Percentiles rank a stretch among this genome's conserved stretches.
These are phyloP conservation scores for Acromyrmex heyeri DNA, from an alignment of 1,140 invertebrate genomes.

Conservation along the genomic window DNA sequence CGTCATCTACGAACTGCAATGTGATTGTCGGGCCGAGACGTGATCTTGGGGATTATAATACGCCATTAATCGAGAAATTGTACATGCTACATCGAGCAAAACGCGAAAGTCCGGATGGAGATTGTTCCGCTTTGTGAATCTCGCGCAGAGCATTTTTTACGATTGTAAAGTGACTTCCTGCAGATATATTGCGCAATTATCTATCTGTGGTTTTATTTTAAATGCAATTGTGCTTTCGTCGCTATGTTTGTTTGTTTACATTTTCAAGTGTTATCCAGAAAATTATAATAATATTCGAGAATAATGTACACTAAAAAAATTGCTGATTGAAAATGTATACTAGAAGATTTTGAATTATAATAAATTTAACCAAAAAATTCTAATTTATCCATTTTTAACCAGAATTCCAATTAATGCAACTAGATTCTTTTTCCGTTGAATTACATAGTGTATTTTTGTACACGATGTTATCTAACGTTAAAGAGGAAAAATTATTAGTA, in stretches of 20 bases:
- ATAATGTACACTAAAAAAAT: neutral
- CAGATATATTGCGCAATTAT: neutral
- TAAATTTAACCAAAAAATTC: too few species aligned
- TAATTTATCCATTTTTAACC: too few species aligned
- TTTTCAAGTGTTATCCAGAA: neutral
- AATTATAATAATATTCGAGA: neutral
- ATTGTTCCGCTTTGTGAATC: neutral
- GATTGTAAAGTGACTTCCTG: constrained; percentile 16
- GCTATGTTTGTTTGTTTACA: neutral
- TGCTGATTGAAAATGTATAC: too few species aligned
- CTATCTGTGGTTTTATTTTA: neutral
- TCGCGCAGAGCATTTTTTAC: neutral
- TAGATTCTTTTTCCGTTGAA: too few species aligned
- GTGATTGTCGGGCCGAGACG: neutral
- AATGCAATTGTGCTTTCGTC: neutral
- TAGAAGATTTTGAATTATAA: too few species aligned
- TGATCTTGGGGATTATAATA: neutral
- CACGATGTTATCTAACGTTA: neutral
- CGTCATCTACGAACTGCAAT: neutral
- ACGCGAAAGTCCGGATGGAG: neutral
- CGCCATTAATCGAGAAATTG: constrained; percentile 45
- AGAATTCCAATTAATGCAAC: too few species aligned
- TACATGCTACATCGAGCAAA: constrained; percentile 1
- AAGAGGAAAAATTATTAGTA: neutral
- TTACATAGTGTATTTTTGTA: too few species aligned